phyloP scores from a whole-genome alignment of 2,888 invertebrate genomes.

The Tenthredo mesomela region DNA sequence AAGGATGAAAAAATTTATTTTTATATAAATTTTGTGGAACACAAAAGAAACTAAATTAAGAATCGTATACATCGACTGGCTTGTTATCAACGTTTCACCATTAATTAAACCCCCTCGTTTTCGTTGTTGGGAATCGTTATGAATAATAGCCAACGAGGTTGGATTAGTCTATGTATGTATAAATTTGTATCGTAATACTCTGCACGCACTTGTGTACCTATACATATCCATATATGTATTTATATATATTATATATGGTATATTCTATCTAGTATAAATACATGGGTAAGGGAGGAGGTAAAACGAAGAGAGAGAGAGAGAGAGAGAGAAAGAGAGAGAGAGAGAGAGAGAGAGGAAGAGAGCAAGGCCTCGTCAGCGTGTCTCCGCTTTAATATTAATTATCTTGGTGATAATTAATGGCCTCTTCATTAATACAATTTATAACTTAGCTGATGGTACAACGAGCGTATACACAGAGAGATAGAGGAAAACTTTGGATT shows the following conservation, averaged over 20 bases:
- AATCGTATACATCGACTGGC: not conserved
- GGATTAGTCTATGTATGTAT: constrained; percentile 12
- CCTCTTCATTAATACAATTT: constrained; percentile 63
- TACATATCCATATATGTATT: too few species aligned
- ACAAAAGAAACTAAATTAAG: not conserved
- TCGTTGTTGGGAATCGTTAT: constrained; percentile 6
- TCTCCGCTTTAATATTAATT: constrained; percentile 69
- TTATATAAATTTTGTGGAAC: not conserved
- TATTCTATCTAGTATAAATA: not conserved
- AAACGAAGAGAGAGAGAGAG: not conserved
- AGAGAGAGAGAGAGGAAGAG: constrained; percentile 54
- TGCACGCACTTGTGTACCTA: not conserved
- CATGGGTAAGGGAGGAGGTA: not conserved
- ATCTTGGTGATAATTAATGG: constrained; percentile 66
- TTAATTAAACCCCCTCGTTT: constrained; percentile 33
- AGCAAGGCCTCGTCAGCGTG: constrained; percentile 64
- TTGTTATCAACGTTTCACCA: not conserved
- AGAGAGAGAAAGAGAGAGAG: constrained; percentile 52
- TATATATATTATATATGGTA: too few species aligned
- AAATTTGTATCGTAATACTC: not conserved
- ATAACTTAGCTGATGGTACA: constrained; percentile 52
- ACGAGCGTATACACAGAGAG: not conserved
- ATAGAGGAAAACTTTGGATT: constrained; percentile 9
- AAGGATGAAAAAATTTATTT: not conserved
- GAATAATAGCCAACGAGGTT: constrained; percentile 41